Percentiles rank a stretch among this genome's conserved stretches.
Evolutionary conservation across 2,888 invertebrate species (phyloP).

Genomic region (Caenorhabditis panamensis): DNA sequence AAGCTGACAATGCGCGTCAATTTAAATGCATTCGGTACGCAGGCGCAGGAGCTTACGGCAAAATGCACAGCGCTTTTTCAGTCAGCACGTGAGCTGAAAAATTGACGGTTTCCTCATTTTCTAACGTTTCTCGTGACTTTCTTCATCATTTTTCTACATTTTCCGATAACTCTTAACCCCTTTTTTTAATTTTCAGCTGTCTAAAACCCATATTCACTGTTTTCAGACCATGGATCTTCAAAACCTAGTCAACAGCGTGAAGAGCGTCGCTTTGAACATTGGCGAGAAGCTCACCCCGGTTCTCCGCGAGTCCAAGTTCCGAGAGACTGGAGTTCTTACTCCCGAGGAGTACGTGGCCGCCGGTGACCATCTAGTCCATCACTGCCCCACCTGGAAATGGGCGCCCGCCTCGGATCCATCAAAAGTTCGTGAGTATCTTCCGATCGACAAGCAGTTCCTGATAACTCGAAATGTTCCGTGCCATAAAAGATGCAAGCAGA

Average conservation of each 20-base stretch:
- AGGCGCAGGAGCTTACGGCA: conserved; percentile 21
- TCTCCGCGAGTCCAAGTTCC: conserved; percentile 91
- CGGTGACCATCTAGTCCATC: conserved; percentile 97
- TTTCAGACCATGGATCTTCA: conserved; percentile 86
- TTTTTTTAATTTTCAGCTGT: background rate
- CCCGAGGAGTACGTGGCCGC: conserved; percentile 98
- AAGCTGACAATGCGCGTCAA: conserved; percentile 29
- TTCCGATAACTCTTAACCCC: too few relatives aligned
- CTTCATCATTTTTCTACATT: too few relatives aligned
- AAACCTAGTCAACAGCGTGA: conserved; percentile 94
- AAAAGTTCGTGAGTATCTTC: conserved; percentile 86
- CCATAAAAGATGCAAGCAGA: conserved; percentile 93
- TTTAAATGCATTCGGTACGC: conserved; percentile 15
- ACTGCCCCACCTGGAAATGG: conserved; percentile 99
- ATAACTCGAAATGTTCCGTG: conserved; percentile 98
- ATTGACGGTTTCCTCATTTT: conserved; percentile 1
- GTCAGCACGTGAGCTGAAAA: conserved; percentile 35
- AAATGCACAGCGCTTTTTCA: conserved; percentile 18
- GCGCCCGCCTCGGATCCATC: conserved; percentile 88
- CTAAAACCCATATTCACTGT: too few relatives aligned
- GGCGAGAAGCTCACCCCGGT: conserved; percentile 97
- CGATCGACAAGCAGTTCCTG: conserved; percentile 94
- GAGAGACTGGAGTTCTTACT: conserved; percentile 97
- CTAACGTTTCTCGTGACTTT: background rate
- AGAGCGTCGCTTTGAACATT: conserved; percentile 94